Evolutionary conservation across 2,113 vertebrate genomes (phyloP), one percentile per base, ranked within the genome.

Genomic region (Heterochromis multidens): DNA sequence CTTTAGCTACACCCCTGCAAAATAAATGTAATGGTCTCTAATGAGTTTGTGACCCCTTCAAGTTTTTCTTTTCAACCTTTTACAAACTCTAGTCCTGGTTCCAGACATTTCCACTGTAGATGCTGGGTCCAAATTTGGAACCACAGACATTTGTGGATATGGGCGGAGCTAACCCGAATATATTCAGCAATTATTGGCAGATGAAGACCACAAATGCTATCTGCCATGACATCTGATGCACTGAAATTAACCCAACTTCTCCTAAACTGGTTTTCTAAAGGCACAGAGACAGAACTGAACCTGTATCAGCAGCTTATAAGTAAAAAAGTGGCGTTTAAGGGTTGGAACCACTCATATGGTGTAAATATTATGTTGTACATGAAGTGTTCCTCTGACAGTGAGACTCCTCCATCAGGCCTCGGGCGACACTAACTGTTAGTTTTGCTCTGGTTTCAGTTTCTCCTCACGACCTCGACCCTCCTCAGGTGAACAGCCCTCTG

Each of bases 381-480:
- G 67, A 17, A 14, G 37, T 27, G 35, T 13, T 65, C n/a, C 62
- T 46, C 63, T 46, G 63, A 67, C 63, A 46, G 63, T 67, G n/a
- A 67, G 23, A 10, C 63, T 67, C 37, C 40, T 70, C 67, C 43
- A 52, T 31, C 43, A 31, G 67, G 43, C 43, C 70, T 74, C 17
- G 7, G 46, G 70, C 21, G 31, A 54, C 10, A 29, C 46, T 31
- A 14, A n/a, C 46, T 33, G 46, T 54, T 74, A n/a, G 46, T 54
- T 74, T 74, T 54, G 27, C 6, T 74, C 46, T 74, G 13, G 35
- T 61, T 59, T 65, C 37, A 46, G 43, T 82, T 80, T 79, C 65
- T 63, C 54, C n/a, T 33, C 9, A 7, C n/a, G 82, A 89, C 88
- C 88, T 81, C 37, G 17, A 63, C 46, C 61, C 46, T 82, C 79